A percentile compares a stretch with the other conserved stretches of the same genome.
These are phyloP conservation scores for Stegodyphus mimosarum DNA, from an alignment of 1,140 invertebrate genomes.

Conservation along the genomic window DNA sequence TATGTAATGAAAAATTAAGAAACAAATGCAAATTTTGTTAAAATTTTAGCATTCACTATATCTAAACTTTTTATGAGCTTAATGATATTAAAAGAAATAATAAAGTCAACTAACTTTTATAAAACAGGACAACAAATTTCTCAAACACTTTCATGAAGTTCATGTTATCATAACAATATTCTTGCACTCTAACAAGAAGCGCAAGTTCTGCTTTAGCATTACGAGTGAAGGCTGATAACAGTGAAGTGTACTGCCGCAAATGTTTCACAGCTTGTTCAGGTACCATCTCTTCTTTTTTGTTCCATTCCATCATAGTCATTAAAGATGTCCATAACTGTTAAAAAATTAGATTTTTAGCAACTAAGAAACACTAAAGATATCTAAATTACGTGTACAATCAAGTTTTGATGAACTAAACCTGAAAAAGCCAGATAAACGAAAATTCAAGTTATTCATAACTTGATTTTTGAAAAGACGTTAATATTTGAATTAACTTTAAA, in stretches of 20 bases:
- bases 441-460: too few species aligned
- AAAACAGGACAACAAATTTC: slow-evolving; percentile 95
- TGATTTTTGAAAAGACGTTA: too few species aligned
- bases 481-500: too few species aligned
- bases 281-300: slow-evolving; percentile 96
- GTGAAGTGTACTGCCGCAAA: slow-evolving; percentile 83
- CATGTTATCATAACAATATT: slow-evolving; percentile 99
- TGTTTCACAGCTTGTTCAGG: slow-evolving; percentile 94
- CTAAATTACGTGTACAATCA: too few species aligned
- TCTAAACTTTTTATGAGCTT: too few species aligned
- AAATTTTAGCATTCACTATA: too few species aligned
- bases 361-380: too few species aligned
- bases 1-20: too few species aligned
- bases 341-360: too few species aligned
- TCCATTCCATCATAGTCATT: slow-evolving; percentile 96
- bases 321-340: slow-evolving; percentile 84
- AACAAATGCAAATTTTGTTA: too few species aligned
- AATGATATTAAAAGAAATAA: background rate
- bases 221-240: slow-evolving; percentile 86
- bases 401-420: too few species aligned
- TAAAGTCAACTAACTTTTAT: slow-evolving; percentile 76
- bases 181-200: slow-evolving; percentile 90
- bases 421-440: too few species aligned
- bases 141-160: slow-evolving; percentile 98
- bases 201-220: slow-evolving; percentile 86